Base-by-base conservation (phyloP, 2,888 invertebrate genomes). In the Brachyptera risi region DNA sequence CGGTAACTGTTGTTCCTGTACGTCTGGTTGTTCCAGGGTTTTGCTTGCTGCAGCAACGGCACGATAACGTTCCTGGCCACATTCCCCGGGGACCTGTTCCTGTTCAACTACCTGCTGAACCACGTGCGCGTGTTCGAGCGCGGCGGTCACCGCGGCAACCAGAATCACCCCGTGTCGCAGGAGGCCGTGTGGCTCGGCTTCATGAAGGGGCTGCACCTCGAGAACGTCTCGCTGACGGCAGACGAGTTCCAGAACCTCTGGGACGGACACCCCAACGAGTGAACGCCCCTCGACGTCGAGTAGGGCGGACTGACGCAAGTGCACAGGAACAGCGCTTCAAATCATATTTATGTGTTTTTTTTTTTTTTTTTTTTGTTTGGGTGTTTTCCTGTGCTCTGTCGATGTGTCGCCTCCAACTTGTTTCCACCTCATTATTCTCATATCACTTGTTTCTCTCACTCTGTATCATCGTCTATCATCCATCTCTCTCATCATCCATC, bases 31-130 rank as follows among this genome's bases (percentile, higher is more conserved):
- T 63, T 49, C 11, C 50, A 69, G 57, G 75, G 72, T 13, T 50
- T 65, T 13, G 74, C 75, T 51, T 82, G 81, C 70, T 82, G 82
- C 67, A 81, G 82, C 56, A 69, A 75, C 13, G 67, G 72, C 62
- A 75, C 79, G 1, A 73, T 82, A 5, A 78, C 80, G 50, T 71
- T 74, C 64, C 68, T 77, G 73, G 75, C 77, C 15, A 73, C 74
- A 38, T 80, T 81, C 66, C 71, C 75, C 3, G 78, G 79, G 64
- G 80, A 78, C 72, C 76, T 81, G 72, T 76, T 79, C 63, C 78
- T 76, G 13, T 75, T 78, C 61, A 71, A 80, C 68, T 82, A 81
- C 71, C 71, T 82, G 58, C 69, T 82, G 9, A 79, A 82, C 67
- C 74, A 75, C 57, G 67, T 82, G 42, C 74, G 78, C 67, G 70